Percentiles rank a stretch among this genome's conserved stretches.
Conservation (phyloP, 2,888 invertebrate species). For the Rhodophaea formosa region DNA sequence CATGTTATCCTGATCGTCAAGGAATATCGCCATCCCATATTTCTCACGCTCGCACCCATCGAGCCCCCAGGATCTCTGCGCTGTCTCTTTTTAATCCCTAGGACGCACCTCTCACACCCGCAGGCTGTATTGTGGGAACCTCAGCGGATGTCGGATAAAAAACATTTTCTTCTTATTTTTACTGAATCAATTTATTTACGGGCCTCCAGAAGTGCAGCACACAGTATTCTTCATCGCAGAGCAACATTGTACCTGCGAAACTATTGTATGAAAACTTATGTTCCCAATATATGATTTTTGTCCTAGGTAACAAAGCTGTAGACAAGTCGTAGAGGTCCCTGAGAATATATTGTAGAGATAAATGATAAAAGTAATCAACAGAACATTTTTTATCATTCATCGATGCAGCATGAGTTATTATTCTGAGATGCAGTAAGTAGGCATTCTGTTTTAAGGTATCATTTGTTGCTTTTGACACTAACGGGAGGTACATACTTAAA, state of each 20-base stretch:
- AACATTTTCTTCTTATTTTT: conserved; percentile 23
- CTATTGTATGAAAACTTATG: too few relatives aligned
- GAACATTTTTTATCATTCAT: too few relatives aligned
- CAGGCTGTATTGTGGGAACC: conserved; percentile 45
- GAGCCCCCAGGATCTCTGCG: conserved; percentile 51
- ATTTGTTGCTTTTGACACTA: too few relatives aligned
- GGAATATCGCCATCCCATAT: conserved; percentile 71
- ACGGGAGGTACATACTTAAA: too few relatives aligned
- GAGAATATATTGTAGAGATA: too few relatives aligned
- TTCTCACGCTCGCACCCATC: conserved; percentile 75
- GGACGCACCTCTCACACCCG: conserved; percentile 50
- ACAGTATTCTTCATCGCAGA: conserved; percentile 26
- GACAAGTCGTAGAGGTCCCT: too few relatives aligned
- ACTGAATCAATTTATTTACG: conserved; percentile 10
- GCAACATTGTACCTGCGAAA: not conserved
- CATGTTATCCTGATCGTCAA: conserved; percentile 59
- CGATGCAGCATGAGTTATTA: too few relatives aligned
- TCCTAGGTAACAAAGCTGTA: too few relatives aligned
- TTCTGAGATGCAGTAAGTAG: too few relatives aligned
- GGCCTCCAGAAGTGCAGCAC: not conserved
- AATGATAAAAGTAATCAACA: too few relatives aligned
- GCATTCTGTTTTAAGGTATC: too few relatives aligned
- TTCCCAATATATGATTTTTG: not conserved
- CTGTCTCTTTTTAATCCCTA: conserved; percentile 58
- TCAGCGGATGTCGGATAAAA: conserved; percentile 30